Percentiles rank a stretch among this genome's conserved stretches.
Evolutionary conservation across 2,888 invertebrate species (phyloP).

Genomic region (Troglohyphantes excavatus): DNA sequence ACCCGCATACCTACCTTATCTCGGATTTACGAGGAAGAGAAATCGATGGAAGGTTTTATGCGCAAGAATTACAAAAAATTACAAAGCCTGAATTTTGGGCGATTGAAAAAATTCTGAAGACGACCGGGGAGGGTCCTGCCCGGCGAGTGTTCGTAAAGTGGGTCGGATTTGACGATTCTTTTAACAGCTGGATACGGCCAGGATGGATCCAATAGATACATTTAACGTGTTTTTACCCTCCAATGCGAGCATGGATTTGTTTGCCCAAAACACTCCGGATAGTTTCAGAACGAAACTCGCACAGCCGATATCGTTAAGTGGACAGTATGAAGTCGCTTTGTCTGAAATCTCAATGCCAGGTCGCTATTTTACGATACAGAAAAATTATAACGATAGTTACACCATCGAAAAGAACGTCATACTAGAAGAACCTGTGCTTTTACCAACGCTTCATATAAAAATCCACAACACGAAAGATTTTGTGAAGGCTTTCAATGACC

Average conservation of each 20-base stretch:
- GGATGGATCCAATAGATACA: conserved; percentile 9
- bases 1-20: conserved; percentile 2
- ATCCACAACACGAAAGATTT: not conserved
- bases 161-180: conserved; percentile 24
- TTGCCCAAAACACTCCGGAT: conserved; percentile 4
- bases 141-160: conserved; percentile 33
- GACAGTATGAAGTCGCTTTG: conserved; percentile 1
- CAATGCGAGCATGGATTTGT: conserved; percentile 11
- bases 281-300: conserved; percentile 32
- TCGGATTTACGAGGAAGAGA: conserved; percentile 4
- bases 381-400: conserved; percentile 19
- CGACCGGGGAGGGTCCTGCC: not conserved
- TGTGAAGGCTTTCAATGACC: not conserved
- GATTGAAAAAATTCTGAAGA: conserved; percentile 38
- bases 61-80: conserved; percentile 44
- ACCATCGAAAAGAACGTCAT: not conserved
- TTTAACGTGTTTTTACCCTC: conserved; percentile 36
- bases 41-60: conserved; percentile 30
- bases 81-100: not conserved
- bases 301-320: conserved; percentile 2
- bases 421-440: not conserved
- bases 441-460: not conserved
- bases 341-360: not conserved
- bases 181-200: conserved; percentile 21
- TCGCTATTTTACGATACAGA: conserved; percentile 2